Evolutionary conservation across 2,888 invertebrate genomes (phyloP), one percentile per base, ranked within the genome.

Genomic region (Alcis repandata): DNA sequence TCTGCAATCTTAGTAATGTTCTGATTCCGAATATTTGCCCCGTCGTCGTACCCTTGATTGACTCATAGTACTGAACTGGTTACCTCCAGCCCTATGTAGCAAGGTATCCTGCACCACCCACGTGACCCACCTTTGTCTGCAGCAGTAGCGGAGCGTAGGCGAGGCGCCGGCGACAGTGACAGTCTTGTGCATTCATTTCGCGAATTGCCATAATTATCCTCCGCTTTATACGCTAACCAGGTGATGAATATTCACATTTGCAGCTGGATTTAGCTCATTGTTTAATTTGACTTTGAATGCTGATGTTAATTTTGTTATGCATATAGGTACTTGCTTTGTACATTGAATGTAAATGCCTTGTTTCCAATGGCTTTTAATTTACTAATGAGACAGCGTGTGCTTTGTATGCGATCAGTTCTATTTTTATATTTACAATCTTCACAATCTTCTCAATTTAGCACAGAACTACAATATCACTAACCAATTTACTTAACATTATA

Each of bases 121-220:
- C 48, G 57, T 70, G 59, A 54, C 17, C 38, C 11, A 57, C 57
- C 70, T 71, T 69, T 73, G 78, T 75, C 69, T 74, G 68, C 70
- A 71, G 59, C 60, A 52, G 70, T 71, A 73, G 76, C 73, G 71
- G 54, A 66, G 74, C 57, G 80, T 79, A 72, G 81, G 78, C 78
- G 80, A 73, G 76, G 79, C 80, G 80, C 79, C 77, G 70, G 57
- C 60, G 63, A 59, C 62, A 60, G 53, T 57, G 64, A 56, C 62
- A 64, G 69, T 70, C 71, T 54, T 63, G 56, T 68, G 68, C 67
- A 70, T 71, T 73, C 61, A 68, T 68, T 63, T 71, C 17, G 64
- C 69, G 63, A 76, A 79, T 76, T 77, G 79, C 79, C 76, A 80
- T 78, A 76, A 79, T 82, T 84, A 79, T 77, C 73, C 59, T 58